Base-by-base conservation (phyloP, 37 sponge, comb jelly and placozoan species). In the Cladorhizidae sp. region DNA sequence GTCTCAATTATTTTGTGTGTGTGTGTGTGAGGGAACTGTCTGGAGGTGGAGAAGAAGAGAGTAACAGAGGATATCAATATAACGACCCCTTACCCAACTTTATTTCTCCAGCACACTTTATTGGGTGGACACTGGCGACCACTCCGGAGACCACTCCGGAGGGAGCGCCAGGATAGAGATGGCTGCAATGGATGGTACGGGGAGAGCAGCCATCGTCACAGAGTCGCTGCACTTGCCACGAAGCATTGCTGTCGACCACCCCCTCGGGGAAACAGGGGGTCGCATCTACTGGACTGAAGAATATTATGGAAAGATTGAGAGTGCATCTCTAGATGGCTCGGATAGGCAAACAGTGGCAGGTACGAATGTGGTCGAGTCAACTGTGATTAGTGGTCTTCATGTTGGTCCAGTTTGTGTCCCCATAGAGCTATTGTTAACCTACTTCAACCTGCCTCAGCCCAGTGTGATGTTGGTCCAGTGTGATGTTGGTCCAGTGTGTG, bases 241-340 rank as follows among this genome's bases (percentile, higher is more conserved):
- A 49, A 18, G 20, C 41, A 73, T 90, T 21, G 81, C 89, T 3
- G 85, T 92, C 8, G 92, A 92, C 64, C 58, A 82, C 62, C 32
- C 59, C 11, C 6, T 11, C 8, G 90, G 92, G 58, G 36, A 65
- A 32, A 31, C 79, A 21, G 73, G 36, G 11, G 85, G 76, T 8
- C 74, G 41, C 68, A 80, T 87, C 0, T 87, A 80, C 75, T 87
- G 87, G 87, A 80, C 81, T 25, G 87, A 87, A 41, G 28, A 29
- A 25, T 12, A 8, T 3, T 11, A 64, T 17, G 9, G 50, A 0
- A 51, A 5, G 3, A 80, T 87, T 67, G 76, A 80, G 31, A 42
- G 26, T 14, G 75, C 87, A 1, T 22, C 54, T 5, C 36, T 76
- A 25, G 6, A 67, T 75, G 84, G 84, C 5, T 28, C 45, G 8